Evolutionary conservation across 2,797 vertebrate species (phyloP).

Genomic region (Fringilla coelebs): DNA sequence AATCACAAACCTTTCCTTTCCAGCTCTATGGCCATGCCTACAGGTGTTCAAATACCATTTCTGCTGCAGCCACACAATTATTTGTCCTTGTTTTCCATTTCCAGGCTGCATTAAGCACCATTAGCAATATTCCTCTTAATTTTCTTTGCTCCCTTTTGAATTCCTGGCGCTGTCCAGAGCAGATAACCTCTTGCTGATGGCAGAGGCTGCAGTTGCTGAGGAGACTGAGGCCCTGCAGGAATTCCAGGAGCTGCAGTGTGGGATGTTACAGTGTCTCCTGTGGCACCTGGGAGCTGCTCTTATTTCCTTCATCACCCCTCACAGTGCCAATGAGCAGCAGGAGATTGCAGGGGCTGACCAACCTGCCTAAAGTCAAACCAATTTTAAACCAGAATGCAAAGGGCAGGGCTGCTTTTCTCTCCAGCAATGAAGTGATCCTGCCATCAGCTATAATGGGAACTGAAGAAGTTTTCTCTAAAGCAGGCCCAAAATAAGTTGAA

Average conservation of each 20-base stretch:
- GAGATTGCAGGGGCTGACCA: slow-evolving; percentile 43
- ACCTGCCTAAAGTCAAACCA: slow-evolving; percentile 40
- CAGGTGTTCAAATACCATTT: background rate
- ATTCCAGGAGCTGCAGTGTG: background rate
- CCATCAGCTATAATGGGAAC: background rate
- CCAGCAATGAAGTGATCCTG: background rate
- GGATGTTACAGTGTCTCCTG: background rate
- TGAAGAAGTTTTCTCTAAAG: background rate
- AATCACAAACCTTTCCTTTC: background rate
- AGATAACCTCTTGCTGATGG: background rate
- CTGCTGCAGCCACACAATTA: background rate
- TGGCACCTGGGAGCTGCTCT: background rate
- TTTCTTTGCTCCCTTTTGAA: background rate
- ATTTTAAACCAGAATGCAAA: background rate
- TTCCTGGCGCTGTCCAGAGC: background rate
- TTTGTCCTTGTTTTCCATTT: background rate
- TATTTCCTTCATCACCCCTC: slow-evolving; percentile 10
- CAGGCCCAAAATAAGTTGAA: background rate
- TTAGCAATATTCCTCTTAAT: background rate
- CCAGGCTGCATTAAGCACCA: background rate
- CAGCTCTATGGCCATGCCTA: background rate
- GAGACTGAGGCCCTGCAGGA: background rate
- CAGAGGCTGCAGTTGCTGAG: background rate
- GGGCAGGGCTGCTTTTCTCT: background rate
- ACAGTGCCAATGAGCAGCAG: slow-evolving; percentile 52